phyloP scores from a whole-genome alignment of 2,888 invertebrate genomes.

The Campoplex nolae region DNA sequence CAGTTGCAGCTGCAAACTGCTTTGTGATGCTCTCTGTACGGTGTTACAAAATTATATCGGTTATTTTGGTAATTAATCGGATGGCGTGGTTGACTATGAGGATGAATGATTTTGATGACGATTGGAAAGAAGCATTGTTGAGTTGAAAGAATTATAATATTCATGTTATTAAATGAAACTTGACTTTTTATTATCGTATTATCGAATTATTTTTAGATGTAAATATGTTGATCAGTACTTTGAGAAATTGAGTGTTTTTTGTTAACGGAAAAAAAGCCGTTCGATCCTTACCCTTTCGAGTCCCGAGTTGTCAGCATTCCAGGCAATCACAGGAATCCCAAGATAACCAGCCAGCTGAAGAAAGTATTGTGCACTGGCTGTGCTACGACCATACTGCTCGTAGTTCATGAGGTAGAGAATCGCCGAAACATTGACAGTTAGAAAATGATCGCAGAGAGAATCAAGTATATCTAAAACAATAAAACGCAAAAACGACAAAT shows the following conservation, averaged over 20 bases:
- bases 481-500: slow-evolving; percentile 33
- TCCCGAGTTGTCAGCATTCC: slow-evolving; percentile 99
- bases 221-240: neutral
- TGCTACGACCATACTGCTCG: slow-evolving; percentile 96
- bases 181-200: neutral
- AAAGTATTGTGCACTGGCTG: slow-evolving; percentile 97
- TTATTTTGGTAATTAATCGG: neutral
- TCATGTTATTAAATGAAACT: neutral
- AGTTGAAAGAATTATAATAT: neutral
- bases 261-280: slow-evolving; percentile 60
- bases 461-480: slow-evolving; percentile 91
- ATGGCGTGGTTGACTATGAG: neutral
- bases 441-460: slow-evolving; percentile 95
- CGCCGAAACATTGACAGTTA: slow-evolving; percentile 95
- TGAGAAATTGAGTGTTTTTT: neutral
- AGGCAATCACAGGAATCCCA: slow-evolving; percentile 98
- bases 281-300: slow-evolving; percentile 86
- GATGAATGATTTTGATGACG: neutral
- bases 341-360: slow-evolving; percentile 96
- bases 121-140: neutral
- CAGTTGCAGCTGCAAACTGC: slow-evolving; percentile 95
- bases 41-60: neutral
- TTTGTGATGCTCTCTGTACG: slow-evolving; percentile 90
- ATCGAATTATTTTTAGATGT: neutral
- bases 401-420: slow-evolving; percentile 98